phyloP scores from a whole-genome alignment of 2,113 vertebrate genomes.

The Neomonachus schauinslandi region DNA sequence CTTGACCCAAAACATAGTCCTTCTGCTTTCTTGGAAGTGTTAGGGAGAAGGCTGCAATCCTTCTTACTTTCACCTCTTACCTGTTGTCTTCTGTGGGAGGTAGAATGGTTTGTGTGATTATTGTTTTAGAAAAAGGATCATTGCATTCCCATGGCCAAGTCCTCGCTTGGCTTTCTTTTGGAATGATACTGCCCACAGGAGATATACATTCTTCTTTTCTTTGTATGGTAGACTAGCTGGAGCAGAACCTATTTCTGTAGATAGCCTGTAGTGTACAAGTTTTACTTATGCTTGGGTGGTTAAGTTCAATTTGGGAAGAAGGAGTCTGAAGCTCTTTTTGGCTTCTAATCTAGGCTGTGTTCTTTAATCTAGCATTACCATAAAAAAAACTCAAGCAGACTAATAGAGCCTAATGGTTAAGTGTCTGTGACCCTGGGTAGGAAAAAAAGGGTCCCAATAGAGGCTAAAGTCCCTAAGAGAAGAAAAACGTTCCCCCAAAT shows the following conservation, averaged over 20 bases:
- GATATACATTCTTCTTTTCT: neutral
- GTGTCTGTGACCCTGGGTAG: neutral
- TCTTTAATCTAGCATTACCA: neutral
- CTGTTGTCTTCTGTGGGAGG: neutral
- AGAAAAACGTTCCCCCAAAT: neutral
- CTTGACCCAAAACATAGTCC: neutral
- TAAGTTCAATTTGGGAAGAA: neutral
- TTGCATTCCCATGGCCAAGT: neutral
- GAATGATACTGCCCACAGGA: neutral
- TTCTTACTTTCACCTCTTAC: neutral
- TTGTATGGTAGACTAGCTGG: neutral
- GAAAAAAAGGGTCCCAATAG: neutral
- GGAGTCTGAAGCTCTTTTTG: neutral
- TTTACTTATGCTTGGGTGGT: neutral
- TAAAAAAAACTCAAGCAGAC: neutral
- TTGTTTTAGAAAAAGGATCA: slow-evolving; percentile 10
- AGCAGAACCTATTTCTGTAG: neutral
- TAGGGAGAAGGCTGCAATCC: neutral
- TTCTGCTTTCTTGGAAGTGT: slow-evolving; percentile 17
- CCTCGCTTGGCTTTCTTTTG: neutral
- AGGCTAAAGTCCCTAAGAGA: neutral
- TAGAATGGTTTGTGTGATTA: neutral
- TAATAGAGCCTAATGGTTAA: neutral
- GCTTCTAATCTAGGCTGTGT: neutral
- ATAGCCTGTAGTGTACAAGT: neutral